Percentiles rank a stretch among this genome's conserved stretches.
Conservation (phyloP, 2,888 invertebrate species). For the Mythimna impura region DNA sequence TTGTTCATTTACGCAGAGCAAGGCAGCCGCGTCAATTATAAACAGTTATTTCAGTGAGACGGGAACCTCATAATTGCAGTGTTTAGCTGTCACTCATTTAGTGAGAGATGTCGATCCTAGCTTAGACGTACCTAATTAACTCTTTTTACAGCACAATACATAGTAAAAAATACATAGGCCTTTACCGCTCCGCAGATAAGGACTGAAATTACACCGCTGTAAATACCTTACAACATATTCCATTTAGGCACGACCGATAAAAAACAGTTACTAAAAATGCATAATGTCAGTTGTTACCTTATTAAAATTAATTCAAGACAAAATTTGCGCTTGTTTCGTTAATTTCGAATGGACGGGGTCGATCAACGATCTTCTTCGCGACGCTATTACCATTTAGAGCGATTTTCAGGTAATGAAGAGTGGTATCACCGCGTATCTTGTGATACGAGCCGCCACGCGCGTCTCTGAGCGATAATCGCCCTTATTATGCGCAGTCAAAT, state of each 20-base stretch:
- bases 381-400: slow-evolving; percentile 86
- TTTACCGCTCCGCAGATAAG: slow-evolving; percentile 59
- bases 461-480: slow-evolving; percentile 83
- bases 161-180: slow-evolving; percentile 57
- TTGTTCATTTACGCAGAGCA: slow-evolving; percentile 81
- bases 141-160: slow-evolving; percentile 64
- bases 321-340: slow-evolving; percentile 83
- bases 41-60: slow-evolving; percentile 87
- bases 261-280: slow-evolving; percentile 79
- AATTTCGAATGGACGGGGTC: slow-evolving; percentile 77
- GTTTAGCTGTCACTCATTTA: slow-evolving; percentile 85
- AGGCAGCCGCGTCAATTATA: slow-evolving; percentile 84
- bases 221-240: slow-evolving; percentile 71
- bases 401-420: slow-evolving; percentile 88
- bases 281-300: slow-evolving; percentile 81
- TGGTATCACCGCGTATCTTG: slow-evolving; percentile 78
- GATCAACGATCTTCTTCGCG: slow-evolving; percentile 75
- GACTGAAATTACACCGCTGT: slow-evolving; percentile 70
- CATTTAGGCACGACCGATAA: slow-evolving; percentile 73
- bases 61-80: slow-evolving; percentile 82
- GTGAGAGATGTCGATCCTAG: slow-evolving; percentile 80
- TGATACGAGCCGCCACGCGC: slow-evolving; percentile 80
- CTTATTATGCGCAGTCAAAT: slow-evolving; percentile 89
- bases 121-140: slow-evolving; percentile 73
- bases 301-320: slow-evolving; percentile 84